Evolutionary conservation across 35 echinoderm and acorn worm genomes (phyloP), one percentile per base, ranked within the genome.

Genomic region (Ophioderma brevispina): DNA sequence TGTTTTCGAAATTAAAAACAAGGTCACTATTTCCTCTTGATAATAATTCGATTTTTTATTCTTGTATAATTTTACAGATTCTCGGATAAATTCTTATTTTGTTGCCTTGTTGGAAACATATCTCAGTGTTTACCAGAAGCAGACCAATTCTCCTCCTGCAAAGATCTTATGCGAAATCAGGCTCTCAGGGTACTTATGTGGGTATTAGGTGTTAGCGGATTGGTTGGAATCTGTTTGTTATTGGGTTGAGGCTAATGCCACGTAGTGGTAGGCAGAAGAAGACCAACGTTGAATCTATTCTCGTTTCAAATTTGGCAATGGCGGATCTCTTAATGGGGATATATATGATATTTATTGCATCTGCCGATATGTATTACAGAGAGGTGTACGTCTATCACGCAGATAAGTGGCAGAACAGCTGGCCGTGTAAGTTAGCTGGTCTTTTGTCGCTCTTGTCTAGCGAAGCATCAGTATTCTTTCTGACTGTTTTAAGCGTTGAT

Each of bases 241-340:
- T 35, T 98, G 25, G 21, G 91, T 28, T 89, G 85, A 81, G 64
- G 96, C 25, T 50, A 76, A 31, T n/a, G 43, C 36, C 42, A 30
- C 19, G 43, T 23, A n/a, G 28, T 21, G 78, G 13, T 31, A 5
- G 79, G 33, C 6, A 85, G 85, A 33, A 88, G 76, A 31, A 88
- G 63, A n/a, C n/a, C 87, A 91, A 82, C 13, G 92, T 94, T 4
- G 92, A 98, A n/a, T 32, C 84, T 78, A 87, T 85, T 55, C 81
- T 98, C 21, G 94, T 98, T 13, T 80, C 92, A 33, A 94, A 98
- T 79, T 77, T 98, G 19, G 96, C 92, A 0, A 6, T 98, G 6
- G 86, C 96, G 19, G 96, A 98, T 55, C 85, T 90, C n/a, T 39
- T 98, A 14, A 98, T 98, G 96, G 96, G 96, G 31, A 70, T 92